A percentile compares a stretch with the other conserved stretches of the same genome.
phyloP scores from a whole-genome alignment of 2,113 vertebrate genomes.

The Erythrocercus mccallii region DNA sequence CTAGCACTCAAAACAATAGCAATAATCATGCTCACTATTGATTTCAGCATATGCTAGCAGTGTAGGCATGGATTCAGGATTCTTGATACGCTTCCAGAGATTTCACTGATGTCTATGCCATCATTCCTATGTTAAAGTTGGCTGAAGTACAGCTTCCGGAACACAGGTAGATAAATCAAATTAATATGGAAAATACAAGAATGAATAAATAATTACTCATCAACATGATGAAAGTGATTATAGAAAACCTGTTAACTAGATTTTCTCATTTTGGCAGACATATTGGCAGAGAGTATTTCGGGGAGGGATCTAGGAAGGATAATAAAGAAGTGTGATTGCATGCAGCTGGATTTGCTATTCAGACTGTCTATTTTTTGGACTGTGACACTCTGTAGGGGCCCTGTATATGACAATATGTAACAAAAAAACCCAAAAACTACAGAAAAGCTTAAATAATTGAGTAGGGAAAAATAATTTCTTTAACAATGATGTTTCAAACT shows the following conservation, averaged over 20 bases:
- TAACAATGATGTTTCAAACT: not conserved
- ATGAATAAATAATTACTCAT: not conserved
- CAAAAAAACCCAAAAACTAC: not conserved
- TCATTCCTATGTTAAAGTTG: not conserved
- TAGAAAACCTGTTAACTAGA: not conserved
- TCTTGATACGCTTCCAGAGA: not conserved
- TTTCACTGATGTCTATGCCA: not conserved
- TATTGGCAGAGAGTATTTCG: not conserved
- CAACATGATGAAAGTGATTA: not conserved
- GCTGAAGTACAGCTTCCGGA: not conserved
- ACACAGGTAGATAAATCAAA: not conserved
- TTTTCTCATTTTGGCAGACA: not conserved
- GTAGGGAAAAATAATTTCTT: not conserved
- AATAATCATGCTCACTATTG: not conserved
- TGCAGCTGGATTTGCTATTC: conserved; percentile 15
- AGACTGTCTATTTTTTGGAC: not conserved
- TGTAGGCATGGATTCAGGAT: not conserved
- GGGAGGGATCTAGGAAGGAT: not conserved
- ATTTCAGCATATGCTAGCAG: not conserved
- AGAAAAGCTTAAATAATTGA: not conserved
- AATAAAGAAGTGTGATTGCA: not conserved
- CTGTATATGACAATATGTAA: not conserved
- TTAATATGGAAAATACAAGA: not conserved
- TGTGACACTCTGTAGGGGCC: not conserved
- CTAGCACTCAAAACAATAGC: not conserved